A percentile compares a stretch with the other conserved stretches of the same genome.
Conservation (phyloP, 1,140 invertebrate genomes). For the Calephelis virginiensis region DNA sequence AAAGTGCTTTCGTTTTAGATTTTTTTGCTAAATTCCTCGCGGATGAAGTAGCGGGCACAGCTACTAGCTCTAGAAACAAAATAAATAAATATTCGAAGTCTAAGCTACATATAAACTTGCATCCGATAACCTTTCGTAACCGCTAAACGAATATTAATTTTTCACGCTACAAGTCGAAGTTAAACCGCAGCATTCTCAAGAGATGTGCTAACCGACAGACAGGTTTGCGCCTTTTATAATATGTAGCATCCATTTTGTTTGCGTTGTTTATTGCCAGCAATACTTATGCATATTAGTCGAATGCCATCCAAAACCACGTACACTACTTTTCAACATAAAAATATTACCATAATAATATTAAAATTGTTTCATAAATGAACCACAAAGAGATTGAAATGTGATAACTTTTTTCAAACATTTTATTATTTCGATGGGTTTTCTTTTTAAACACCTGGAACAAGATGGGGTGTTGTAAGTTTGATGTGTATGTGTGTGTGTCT, state of each 20-base stretch:
- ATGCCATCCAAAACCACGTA: neutral
- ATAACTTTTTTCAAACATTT: too few relatives aligned
- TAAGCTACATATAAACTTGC: slow-evolving; percentile 17
- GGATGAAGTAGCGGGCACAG: too few relatives aligned
- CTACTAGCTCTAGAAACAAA: neutral
- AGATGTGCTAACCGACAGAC: neutral
- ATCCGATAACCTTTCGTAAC: slow-evolving; percentile 19
- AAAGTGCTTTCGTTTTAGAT: too few relatives aligned
- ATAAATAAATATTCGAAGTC: slow-evolving; percentile 21
- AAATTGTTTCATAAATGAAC: too few relatives aligned
- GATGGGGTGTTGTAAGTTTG: too few relatives aligned
- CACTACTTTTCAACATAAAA: neutral
- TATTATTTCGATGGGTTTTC: too few relatives aligned
- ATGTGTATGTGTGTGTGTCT: too few relatives aligned
- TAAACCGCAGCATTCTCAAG: neutral
- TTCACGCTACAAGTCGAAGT: slow-evolving; percentile 1
- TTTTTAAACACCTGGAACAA: too few relatives aligned
- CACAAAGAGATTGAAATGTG: too few relatives aligned
- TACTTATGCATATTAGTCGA: neutral
- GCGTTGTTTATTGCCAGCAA: neutral
- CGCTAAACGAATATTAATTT: slow-evolving; percentile 18
- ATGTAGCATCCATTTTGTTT: slow-evolving; percentile 2
- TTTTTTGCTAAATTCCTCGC: too few relatives aligned
- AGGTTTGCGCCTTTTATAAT: neutral
- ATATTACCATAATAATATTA: too few relatives aligned